Evolutionary conservation across 2,797 vertebrate genomes (phyloP), one percentile per base, ranked within the genome.

Genomic region (Danio tinwini): DNA sequence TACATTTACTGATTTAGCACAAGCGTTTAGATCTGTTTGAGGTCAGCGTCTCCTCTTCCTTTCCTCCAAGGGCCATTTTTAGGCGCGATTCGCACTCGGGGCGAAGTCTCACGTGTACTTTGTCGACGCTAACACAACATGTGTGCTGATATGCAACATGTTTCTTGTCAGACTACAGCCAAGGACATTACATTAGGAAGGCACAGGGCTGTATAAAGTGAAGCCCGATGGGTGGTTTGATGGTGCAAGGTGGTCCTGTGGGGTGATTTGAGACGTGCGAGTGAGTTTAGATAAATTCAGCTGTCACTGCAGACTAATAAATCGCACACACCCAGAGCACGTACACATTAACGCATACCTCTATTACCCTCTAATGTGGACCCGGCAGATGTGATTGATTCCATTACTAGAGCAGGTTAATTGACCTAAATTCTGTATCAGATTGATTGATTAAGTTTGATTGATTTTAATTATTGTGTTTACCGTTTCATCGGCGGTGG

Each of bases 391-490:
- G 74, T 73, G 82, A 76, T 73, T 61, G 61, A 69, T 61, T 76
- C 62, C 10, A 1, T 80, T 40, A 39, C 47, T 67, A 65, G 61
- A 72, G 52, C 68, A 16, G 78, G 74, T 76, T 80, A 83, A 83
- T 83, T 83, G 78, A 58, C 68, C 63, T 75, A 64, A 83, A 75
- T 79, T 58, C 61, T 72, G 45, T 71, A 69, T 81, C 72, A 79
- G 75, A 74, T 74, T 81, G 78, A 85, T 83, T 81, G 75, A 81
- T 81, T 83, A 64, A 71, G 11, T 74, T 72, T 83, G 73, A 78
- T 85, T 83, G 81, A 80, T 82, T 82, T 76, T 74, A 80, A 63
- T 83, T 76, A 76, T 76, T 79, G 64, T 81, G 81, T 83, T 83
- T 83, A 77, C 75, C 68, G 8, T 83, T 70, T 73, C 44, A 71